Base-by-base conservation (phyloP, 2,113 vertebrate genomes). In the Heterotis niloticus region DNA sequence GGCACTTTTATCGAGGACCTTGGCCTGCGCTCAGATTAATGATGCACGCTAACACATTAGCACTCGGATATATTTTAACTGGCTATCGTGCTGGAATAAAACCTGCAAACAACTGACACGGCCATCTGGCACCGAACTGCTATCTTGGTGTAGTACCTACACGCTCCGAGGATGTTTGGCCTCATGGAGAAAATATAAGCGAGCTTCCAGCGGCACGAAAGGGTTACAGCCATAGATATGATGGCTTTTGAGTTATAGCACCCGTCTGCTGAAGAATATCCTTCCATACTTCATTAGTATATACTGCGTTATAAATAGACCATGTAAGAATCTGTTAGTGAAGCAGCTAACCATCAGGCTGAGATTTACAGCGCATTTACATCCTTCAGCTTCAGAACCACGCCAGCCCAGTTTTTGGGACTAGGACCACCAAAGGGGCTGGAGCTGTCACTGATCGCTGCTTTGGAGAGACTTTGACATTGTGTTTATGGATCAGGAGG, bases 341-440 rank as follows among this genome's bases (percentile, higher is more conserved):
- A 7, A 44, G 34, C 34, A 44, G 7, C n/a, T n/a, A n/a, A n/a
- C n/a, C n/a, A n/a, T n/a, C n/a, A n/a, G n/a, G n/a, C n/a, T n/a
- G n/a, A 44, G 34, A 44, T 44, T 44, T 44, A 44, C 34, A 44
- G 2, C 7, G 34, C 7, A 44, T 44, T 44, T 44, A 44, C 34
- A 44, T 44, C 34, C 1, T n/a, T 17, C 24, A 12, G 57, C 60
- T 7, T 76, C 60, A 5, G 26, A 89, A 84, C 86, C 87, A 89
- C 7, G 3, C 34, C 86, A 86, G 82, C 77, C 84, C 68, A 74
- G 68, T 60, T 70, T 26, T 60, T 65, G 2, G 28, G 51, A 5
- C 52, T 26, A n/a, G 71, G 51, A 28, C 18, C 51, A 57, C 68
- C 0, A 64, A 24, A 75, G 57, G 18, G 13, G 62, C 52, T 24